phyloP scores from a whole-genome alignment of 2,797 vertebrate genomes.

The Oophaga sylvatica region DNA sequence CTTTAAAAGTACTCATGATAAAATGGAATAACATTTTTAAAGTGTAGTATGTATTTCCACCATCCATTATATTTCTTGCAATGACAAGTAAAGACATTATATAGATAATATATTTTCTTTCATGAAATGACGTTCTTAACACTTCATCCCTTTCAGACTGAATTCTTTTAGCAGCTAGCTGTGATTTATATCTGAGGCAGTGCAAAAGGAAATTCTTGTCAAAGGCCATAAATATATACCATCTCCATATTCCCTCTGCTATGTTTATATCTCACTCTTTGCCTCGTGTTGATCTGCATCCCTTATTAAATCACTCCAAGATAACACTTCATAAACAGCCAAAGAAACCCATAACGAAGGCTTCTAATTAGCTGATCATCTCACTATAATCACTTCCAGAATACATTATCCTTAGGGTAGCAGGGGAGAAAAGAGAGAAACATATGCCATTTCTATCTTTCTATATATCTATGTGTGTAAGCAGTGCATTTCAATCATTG shows the following conservation, averaged over 20 bases:
- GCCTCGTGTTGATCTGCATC: constrained; percentile 61
- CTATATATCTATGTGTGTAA: constrained; percentile 55
- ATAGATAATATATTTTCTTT: constrained; percentile 6
- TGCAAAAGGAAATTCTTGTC: constrained; percentile 29
- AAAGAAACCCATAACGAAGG: constrained; percentile 77
- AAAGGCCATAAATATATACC: constrained; percentile 47
- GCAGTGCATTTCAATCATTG: constrained; percentile 37
- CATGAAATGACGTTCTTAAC: not conserved
- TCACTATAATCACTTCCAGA: constrained; percentile 79
- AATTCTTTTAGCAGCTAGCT: constrained; percentile 5
- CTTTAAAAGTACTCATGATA: not conserved
- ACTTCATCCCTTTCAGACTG: constrained; percentile 21
- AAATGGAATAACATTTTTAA: not conserved
- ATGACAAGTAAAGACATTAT: not conserved
- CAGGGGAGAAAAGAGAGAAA: constrained; percentile 74
- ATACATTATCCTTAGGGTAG: constrained; percentile 79
- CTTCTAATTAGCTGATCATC: constrained; percentile 81
- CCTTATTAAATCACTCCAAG: constrained; percentile 77
- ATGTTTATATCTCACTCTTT: constrained; percentile 54
- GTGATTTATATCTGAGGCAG: constrained; percentile 33
- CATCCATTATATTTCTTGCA: not conserved
- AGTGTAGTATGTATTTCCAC: not conserved
- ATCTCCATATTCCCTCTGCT: constrained; percentile 13
- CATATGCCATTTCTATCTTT: constrained; percentile 60
- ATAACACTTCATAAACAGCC: constrained; percentile 82